Evolutionary conservation across 2,113 vertebrate species (phyloP).

Genomic region (Dromiciops gliroides): DNA sequence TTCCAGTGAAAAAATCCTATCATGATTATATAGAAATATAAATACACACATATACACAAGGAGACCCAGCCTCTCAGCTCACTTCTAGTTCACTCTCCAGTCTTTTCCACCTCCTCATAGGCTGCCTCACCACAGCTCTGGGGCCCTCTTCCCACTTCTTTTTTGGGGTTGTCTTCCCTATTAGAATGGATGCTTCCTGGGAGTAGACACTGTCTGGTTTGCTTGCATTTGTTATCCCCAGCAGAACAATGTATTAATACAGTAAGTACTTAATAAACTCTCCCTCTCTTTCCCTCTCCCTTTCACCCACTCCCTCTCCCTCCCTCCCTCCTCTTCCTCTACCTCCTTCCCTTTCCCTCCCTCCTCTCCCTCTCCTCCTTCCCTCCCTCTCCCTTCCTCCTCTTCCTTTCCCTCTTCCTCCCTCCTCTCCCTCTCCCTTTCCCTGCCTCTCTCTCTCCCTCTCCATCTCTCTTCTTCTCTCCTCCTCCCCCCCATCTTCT

Average conservation of each 20-base stretch:
- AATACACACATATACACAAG: neutral
- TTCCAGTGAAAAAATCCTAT: neutral
- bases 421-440: no score
- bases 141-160: neutral
- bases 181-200: neutral
- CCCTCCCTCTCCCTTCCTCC: no score
- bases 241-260: neutral
- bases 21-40: neutral
- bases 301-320: no score
- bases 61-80: neutral
- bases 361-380: rapidly evolving
- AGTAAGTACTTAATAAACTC: no score
- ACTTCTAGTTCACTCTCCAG: neutral
- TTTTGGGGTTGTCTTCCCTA: neutral
- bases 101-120: neutral
- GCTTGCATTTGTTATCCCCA: neutral
- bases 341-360: neutral
- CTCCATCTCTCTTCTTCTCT: no score
- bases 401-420: no score
- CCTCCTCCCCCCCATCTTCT: no score
- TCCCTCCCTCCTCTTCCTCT: rapidly evolving
- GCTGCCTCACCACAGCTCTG: neutral
- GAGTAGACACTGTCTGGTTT: neutral
- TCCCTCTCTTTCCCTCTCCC: no score
- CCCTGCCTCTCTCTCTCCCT: no score